Conservation (phyloP, 2,113 vertebrate species). For the Coryphaenoides rupestris region DNA sequence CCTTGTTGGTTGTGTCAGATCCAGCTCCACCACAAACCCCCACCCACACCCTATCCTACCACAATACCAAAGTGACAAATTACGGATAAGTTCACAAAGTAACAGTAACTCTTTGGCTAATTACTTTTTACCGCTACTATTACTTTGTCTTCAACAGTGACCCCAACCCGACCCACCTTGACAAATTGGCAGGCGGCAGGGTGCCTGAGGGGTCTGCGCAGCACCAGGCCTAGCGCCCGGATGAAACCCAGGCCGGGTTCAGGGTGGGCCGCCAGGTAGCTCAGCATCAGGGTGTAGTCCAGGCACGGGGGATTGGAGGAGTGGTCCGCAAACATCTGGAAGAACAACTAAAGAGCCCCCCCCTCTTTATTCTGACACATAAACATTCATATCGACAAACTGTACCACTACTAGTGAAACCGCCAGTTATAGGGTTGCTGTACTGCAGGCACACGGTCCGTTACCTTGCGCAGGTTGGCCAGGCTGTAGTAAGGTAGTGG, state of each 20-base stretch:
- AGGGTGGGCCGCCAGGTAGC: conserved; percentile 81
- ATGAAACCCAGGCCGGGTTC: conserved; percentile 79
- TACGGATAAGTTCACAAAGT: no score
- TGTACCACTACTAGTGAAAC: neutral
- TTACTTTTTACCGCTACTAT: no score
- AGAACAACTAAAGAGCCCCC: conserved; percentile 85
- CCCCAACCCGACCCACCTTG: conserved; percentile 40
- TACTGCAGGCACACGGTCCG: neutral
- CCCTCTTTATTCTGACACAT: no score
- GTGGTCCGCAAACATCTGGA: conserved; percentile 79
- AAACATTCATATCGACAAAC: neutral
- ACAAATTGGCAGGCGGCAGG: conserved; percentile 26
- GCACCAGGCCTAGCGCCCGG: conserved; percentile 79
- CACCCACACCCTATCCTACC: no score
- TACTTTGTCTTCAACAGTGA: no score
- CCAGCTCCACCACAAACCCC: no score
- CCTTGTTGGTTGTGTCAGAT: no score
- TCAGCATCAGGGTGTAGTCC: conserved; percentile 81
- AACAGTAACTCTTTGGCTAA: no score
- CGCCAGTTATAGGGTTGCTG: neutral
- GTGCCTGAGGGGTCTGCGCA: conserved; percentile 61
- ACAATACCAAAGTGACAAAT: no score
- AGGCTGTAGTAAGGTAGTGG: conserved; percentile 70
- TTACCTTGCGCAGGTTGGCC: conserved; percentile 77
- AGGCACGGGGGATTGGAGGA: conserved; percentile 62